phyloP scores from a whole-genome alignment of 2,113 vertebrate species.

The Colinus virginianus region DNA sequence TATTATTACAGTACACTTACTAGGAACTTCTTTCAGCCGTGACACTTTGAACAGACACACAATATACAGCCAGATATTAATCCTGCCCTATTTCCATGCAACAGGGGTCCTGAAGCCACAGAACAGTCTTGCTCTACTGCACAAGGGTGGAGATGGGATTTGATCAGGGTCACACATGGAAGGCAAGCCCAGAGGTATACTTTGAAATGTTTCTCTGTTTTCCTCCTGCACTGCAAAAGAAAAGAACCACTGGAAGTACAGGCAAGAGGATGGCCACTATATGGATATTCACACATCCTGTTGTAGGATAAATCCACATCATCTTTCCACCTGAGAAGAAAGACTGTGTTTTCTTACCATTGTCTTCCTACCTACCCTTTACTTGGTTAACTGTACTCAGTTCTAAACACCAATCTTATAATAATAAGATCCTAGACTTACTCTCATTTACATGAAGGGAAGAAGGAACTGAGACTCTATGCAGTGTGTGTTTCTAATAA shows the following conservation, averaged over 20 bases:
- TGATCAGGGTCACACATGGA: background rate
- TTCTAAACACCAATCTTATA: background rate
- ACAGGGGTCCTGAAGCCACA: background rate
- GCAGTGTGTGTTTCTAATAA: conserved; percentile 33
- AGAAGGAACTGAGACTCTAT: background rate
- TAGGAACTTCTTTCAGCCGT: background rate
- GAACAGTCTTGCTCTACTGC: background rate
- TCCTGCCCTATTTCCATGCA: background rate
- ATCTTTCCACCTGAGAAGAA: background rate
- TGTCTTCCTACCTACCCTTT: background rate
- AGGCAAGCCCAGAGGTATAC: background rate
- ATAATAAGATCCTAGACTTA: background rate
- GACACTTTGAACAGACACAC: background rate
- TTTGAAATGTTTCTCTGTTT: background rate
- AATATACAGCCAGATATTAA: background rate
- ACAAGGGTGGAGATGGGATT: background rate
- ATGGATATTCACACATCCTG: rapidly evolving
- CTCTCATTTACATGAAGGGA: background rate
- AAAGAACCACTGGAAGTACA: background rate
- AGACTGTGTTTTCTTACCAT: background rate
- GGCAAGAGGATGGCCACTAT: background rate
- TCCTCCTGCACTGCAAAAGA: background rate
- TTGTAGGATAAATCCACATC: background rate
- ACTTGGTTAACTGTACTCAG: background rate
- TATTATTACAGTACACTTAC: background rate